Evolutionary conservation across 1,140 invertebrate genomes (phyloP), one percentile per base, ranked within the genome.

Genomic region (Tetragnatha versicolor): DNA sequence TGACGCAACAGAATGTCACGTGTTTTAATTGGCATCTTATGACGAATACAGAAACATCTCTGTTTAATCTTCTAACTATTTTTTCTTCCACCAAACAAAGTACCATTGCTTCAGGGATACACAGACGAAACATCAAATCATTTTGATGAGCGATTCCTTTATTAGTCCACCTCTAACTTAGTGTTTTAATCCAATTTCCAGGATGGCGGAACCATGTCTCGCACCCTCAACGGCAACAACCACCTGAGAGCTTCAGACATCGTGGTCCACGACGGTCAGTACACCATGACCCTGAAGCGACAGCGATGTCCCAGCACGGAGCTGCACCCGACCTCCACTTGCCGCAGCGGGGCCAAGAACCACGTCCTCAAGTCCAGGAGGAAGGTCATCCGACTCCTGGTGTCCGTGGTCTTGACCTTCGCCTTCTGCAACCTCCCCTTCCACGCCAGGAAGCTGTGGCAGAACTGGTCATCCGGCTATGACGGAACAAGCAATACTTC

Each of bases 371-470:
- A 83, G 12, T 84, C 85, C 20, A 79, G 87, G 25, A 81, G 86
- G 2, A 83, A 84, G 49, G 87, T 89, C 9, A 86, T 87, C 70
- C 90, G 92, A 60, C 92, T 96, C 89, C 87, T 96, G 27, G 91
- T 95, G 29, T 91, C 93, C 4, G 91, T 95, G 12, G 92, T 94
- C 7, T 86, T 92, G 42, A 91, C 92, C 58, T 96, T 96, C 84
- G 93, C 92, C 2, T 80, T 94, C 12, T 95, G 93, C 86, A 94
- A 95, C 85, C 85, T 95, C 27, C 93, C 93, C 0, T 92, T 93
- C 85, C 93, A 95, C 86, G 91, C 91, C 0, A 88, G 93, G 12
- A 93, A 94, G 83, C 90, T 94, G 86, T 93, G 93, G 90, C 91
- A 93, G 42, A 83, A 90, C 81, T 91, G 89, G 89, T 90, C 89